phyloP scores from a whole-genome alignment of 2,797 vertebrate species.

The Ctenochaetus hawaiiensis region DNA sequence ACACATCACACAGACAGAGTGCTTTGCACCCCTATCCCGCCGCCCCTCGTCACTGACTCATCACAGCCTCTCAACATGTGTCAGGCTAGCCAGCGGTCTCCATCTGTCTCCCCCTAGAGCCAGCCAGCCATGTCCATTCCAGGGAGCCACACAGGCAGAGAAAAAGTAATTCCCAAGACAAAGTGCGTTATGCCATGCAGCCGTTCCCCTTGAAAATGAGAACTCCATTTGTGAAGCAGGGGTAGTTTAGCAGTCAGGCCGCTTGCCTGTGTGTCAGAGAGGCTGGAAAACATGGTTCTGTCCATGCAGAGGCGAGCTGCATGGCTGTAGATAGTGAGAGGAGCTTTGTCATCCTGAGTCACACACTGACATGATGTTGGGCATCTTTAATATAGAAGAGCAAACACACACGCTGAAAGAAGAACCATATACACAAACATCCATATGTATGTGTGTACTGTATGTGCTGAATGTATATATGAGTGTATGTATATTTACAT shows the following conservation, averaged over 20 bases:
- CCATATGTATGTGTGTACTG: neutral
- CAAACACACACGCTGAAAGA: slow-evolving; percentile 35
- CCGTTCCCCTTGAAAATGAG: slow-evolving; percentile 81
- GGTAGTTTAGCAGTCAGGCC: slow-evolving; percentile 75
- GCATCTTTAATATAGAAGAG: slow-evolving; percentile 57
- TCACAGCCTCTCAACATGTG: slow-evolving; percentile 86
- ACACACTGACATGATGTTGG: slow-evolving; percentile 54
- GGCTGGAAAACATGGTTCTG: slow-evolving; percentile 66
- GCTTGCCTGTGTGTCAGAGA: slow-evolving; percentile 67
- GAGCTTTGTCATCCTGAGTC: slow-evolving; percentile 76
- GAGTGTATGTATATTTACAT: neutral
- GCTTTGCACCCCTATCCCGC: slow-evolving; percentile 55
- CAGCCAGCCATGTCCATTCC: slow-evolving; percentile 80
- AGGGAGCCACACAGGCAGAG: slow-evolving; percentile 77
- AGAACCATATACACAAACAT: neutral
- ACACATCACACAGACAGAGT: slow-evolving; percentile 80
- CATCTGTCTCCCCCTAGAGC: slow-evolving; percentile 83
- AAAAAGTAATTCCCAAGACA: slow-evolving; percentile 84
- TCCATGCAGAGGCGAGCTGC: slow-evolving; percentile 58
- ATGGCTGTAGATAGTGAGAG: slow-evolving; percentile 66
- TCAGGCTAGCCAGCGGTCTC: slow-evolving; percentile 80
- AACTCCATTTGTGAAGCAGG: slow-evolving; percentile 80
- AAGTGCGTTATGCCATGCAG: slow-evolving; percentile 83
- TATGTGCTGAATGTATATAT: neutral
- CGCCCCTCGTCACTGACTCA: slow-evolving; percentile 81